phyloP scores from a whole-genome alignment of 2,113 vertebrate species.

The Pardalotus punctatus region DNA sequence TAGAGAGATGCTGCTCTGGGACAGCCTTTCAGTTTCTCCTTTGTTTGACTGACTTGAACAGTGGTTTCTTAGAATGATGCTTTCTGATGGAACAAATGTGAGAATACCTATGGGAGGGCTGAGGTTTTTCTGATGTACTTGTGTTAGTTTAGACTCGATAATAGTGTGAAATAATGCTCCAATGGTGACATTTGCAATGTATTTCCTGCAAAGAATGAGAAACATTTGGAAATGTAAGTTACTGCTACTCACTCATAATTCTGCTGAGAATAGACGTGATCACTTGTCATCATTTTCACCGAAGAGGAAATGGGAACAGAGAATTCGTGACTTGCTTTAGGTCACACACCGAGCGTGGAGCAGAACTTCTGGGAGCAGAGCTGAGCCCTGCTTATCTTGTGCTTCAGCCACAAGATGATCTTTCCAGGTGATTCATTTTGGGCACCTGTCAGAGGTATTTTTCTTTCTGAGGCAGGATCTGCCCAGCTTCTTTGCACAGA shows the following conservation, averaged over 20 bases:
- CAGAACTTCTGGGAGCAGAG: background rate
- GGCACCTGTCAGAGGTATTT: background rate
- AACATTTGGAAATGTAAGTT: background rate
- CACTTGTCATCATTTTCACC: conserved; percentile 2
- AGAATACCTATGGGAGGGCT: background rate
- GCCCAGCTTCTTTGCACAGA: background rate
- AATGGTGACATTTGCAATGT: background rate
- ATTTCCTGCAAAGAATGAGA: background rate
- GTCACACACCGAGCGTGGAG: background rate
- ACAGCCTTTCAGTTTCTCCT: background rate
- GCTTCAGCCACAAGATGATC: conserved; percentile 1
- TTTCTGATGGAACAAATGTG: background rate
- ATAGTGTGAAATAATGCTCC: background rate
- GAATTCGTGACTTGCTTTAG: conserved; percentile 40
- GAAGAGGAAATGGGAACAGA: conserved; percentile 36
- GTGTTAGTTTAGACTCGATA: background rate
- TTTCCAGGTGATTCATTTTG: background rate
- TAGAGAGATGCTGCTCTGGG: background rate
- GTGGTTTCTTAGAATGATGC: background rate
- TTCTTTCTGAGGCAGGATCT: background rate
- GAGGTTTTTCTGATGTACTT: background rate
- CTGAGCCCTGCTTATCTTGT: conserved; percentile 4
- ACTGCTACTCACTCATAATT: background rate
- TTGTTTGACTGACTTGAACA: background rate
- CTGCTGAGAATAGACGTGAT: background rate